These are phyloP conservation scores for Agriopis aurantiaria DNA, from an alignment of 2,888 invertebrate species.

Conservation along the genomic window DNA sequence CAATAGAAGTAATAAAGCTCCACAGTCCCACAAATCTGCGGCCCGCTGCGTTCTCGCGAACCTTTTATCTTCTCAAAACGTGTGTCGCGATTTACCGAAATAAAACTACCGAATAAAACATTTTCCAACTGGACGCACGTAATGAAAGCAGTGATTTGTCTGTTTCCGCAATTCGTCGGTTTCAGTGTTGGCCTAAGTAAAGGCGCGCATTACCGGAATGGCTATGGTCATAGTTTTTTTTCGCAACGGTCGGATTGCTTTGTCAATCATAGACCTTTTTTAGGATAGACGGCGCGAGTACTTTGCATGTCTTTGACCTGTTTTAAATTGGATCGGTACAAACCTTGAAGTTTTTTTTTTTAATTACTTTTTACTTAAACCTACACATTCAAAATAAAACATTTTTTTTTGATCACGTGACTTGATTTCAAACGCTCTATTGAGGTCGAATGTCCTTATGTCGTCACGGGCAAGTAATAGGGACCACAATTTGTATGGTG, in stretches of 20 bases:
- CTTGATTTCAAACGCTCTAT: too few species aligned
- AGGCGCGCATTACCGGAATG: conserved; percentile 7
- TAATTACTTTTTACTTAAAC: too few species aligned
- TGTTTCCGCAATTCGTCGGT: conserved; percentile 37
- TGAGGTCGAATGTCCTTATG: too few species aligned
- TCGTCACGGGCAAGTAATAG: too few species aligned
- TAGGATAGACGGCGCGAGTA: too few species aligned
- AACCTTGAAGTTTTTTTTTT: too few species aligned
- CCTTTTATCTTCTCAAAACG: conserved; percentile 43
- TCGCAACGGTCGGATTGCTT: background rate
- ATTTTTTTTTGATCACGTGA: too few species aligned
- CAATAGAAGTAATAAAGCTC: conserved; percentile 45
- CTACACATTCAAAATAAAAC: too few species aligned
- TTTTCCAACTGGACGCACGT: conserved; percentile 43
- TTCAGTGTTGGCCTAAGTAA: conserved; percentile 16
- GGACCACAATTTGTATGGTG: too few species aligned
- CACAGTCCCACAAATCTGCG: conserved; percentile 34
- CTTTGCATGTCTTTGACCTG: too few species aligned
- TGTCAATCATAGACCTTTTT: background rate
- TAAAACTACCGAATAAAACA: conserved; percentile 42
- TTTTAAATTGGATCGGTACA: too few species aligned
- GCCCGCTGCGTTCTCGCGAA: conserved; percentile 26
- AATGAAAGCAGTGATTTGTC: conserved; percentile 46
- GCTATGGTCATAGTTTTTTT: background rate
- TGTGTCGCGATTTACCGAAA: conserved; percentile 44